Conservation (phyloP, 2,888 invertebrate species). For the Autographa pulchrina region DNA sequence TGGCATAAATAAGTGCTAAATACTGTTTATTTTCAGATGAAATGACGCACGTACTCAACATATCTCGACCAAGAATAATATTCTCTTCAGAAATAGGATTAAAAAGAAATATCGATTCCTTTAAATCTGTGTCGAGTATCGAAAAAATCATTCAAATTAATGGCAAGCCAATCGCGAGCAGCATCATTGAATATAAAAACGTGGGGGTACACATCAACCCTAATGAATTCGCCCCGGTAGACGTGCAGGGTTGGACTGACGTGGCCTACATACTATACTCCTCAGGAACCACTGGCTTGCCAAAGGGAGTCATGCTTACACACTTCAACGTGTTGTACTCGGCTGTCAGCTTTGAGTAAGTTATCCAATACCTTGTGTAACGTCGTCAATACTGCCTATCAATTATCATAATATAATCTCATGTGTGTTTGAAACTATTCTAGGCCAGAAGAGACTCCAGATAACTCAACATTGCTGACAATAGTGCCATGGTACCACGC, state of each 20-base stretch:
- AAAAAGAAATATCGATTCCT: slow-evolving; percentile 61
- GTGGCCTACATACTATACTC: slow-evolving; percentile 87
- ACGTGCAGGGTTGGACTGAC: slow-evolving; percentile 67
- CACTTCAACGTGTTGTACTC: slow-evolving; percentile 85
- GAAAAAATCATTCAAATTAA: slow-evolving; percentile 90
- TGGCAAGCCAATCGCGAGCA: slow-evolving; percentile 78
- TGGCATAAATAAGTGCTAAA: not conserved
- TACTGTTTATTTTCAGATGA: slow-evolving; percentile 67
- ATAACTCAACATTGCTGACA: slow-evolving; percentile 80
- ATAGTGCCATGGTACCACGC: slow-evolving; percentile 95
- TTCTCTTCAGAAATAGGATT: slow-evolving; percentile 87
- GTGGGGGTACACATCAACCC: slow-evolving; percentile 54
- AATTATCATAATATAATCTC: too few species aligned
- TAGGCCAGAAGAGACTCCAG: slow-evolving; percentile 16
- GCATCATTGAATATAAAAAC: slow-evolving; percentile 56
- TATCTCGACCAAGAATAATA: slow-evolving; percentile 91
- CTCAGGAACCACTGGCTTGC: slow-evolving; percentile 93
- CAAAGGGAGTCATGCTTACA: slow-evolving; percentile 93
- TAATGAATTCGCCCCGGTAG: slow-evolving; percentile 58
- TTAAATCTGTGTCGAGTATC: slow-evolving; percentile 68
- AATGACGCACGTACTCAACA: slow-evolving; percentile 89
- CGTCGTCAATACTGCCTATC: not conserved
- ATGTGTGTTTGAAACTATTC: slow-evolving; percentile 11
- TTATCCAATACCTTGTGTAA: slow-evolving; percentile 17
- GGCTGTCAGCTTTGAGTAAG: slow-evolving; percentile 85